phyloP scores from a whole-genome alignment of 2,888 invertebrate genomes.

The Saturnia pavonia region DNA sequence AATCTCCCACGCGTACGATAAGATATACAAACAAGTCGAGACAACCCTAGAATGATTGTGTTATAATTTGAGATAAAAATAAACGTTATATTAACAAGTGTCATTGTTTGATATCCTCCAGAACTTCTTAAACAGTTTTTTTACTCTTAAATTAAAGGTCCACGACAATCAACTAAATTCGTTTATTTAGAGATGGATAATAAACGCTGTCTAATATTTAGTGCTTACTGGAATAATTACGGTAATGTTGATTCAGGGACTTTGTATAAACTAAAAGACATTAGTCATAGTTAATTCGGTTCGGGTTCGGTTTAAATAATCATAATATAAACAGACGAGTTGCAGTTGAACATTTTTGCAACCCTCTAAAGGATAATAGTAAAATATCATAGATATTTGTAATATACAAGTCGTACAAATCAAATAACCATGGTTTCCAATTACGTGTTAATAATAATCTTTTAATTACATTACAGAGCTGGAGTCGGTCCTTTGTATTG shows the following conservation, averaged over 20 bases:
- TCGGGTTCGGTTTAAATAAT: no score
- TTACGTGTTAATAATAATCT: no score
- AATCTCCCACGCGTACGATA: slow-evolving; percentile 54
- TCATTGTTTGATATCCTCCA: not conserved
- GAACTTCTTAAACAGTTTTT: not conserved
- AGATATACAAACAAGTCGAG: slow-evolving; percentile 52
- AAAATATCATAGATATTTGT: slow-evolving; percentile 29
- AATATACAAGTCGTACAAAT: slow-evolving; percentile 3
- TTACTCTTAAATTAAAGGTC: not conserved
- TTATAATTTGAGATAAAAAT: slow-evolving; percentile 65
- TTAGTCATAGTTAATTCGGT: no score
- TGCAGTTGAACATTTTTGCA: no score
- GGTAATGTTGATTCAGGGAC: no score
- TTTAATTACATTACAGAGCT: slow-evolving; percentile 45
- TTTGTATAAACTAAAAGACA: no score
- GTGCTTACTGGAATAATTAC: no score
- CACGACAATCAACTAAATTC: not conserved
- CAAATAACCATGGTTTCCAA: slow-evolving; percentile 27
- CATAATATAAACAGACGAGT: no score
- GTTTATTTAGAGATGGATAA: not conserved
- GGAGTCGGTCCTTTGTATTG: slow-evolving; percentile 31
- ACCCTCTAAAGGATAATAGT: not conserved
- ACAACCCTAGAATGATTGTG: slow-evolving; percentile 53
- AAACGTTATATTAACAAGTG: slow-evolving; percentile 60
- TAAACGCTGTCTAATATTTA: no score